phyloP scores from a whole-genome alignment of 2,113 vertebrate genomes.

The Reinhardtius hippoglossoides region DNA sequence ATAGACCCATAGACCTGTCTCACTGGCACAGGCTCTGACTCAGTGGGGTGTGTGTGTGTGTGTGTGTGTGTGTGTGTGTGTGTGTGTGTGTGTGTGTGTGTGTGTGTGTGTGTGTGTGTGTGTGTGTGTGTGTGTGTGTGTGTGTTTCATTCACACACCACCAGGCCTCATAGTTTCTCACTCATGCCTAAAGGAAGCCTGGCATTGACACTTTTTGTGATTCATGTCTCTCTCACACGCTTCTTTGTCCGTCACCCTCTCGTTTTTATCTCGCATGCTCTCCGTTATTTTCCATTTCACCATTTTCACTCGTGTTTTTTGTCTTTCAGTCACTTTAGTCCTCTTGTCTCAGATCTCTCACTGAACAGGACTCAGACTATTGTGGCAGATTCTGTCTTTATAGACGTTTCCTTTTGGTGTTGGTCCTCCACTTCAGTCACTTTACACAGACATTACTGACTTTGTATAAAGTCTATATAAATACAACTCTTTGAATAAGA shows the following conservation, averaged over 20 bases:
- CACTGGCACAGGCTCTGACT: constrained; percentile 63
- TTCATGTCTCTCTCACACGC: constrained; percentile 51
- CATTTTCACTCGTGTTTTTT: constrained; percentile 28
- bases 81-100: constrained; percentile 45
- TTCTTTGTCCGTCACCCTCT: constrained; percentile 56
- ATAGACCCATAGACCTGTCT: constrained; percentile 81
- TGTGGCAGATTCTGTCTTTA: constrained; percentile 9
- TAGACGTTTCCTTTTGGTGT: not conserved
- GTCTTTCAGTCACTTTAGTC: constrained; percentile 25
- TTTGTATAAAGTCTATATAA: not conserved
- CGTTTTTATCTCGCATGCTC: constrained; percentile 43
- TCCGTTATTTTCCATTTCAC: constrained; percentile 58
- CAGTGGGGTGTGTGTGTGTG: constrained; percentile 47
- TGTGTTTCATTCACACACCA: constrained; percentile 56
- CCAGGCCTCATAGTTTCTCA: constrained; percentile 70
- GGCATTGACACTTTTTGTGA: constrained; percentile 71
- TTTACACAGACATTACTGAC: not conserved
- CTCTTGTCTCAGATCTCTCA: constrained; percentile 36
- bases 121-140: constrained; percentile 40
- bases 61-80: constrained; percentile 25
- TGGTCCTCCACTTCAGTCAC: not conserved
- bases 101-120: constrained; percentile 36
- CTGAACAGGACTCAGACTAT: constrained; percentile 10
- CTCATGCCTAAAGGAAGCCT: constrained; percentile 76
- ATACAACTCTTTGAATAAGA: too few relatives aligned